phyloP scores from a whole-genome alignment of 2,797 vertebrate genomes.

The Sebastes flavidus region DNA sequence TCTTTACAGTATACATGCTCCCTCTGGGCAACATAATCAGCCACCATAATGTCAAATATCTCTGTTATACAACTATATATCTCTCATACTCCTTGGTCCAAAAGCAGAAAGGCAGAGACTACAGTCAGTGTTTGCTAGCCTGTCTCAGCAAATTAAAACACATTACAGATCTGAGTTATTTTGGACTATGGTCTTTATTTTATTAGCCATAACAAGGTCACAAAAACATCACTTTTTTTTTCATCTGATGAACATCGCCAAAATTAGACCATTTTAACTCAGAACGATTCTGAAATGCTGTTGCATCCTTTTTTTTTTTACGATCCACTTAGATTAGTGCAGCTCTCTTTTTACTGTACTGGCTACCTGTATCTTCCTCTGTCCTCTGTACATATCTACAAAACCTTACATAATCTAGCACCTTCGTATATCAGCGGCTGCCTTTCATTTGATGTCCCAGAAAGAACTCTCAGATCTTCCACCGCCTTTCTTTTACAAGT shows the following conservation, averaged over 20 bases:
- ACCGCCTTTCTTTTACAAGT: no score
- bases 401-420: no score
- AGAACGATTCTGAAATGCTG: not conserved
- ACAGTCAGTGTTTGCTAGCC: not conserved
- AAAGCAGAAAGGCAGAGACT: not conserved
- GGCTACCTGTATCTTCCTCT: no score
- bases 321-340: not conserved
- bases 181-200: not conserved
- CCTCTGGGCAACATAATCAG: not conserved
- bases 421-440: no score
- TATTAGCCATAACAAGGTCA: not conserved
- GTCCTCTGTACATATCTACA: no score
- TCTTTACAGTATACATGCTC: not conserved
- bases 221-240: no score
- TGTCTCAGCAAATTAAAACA: not conserved
- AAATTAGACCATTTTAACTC: not conserved
- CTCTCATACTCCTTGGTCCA: not conserved
- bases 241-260: not conserved
- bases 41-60: not conserved
- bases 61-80: not conserved
- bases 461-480: no score
- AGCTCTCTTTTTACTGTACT: not conserved
- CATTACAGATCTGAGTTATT: not conserved
- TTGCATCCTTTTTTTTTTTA: not conserved
- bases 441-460: no score